Conservation (phyloP, 92 coral and sea anemone species). For the Umimayanthus kanabou region DNA sequence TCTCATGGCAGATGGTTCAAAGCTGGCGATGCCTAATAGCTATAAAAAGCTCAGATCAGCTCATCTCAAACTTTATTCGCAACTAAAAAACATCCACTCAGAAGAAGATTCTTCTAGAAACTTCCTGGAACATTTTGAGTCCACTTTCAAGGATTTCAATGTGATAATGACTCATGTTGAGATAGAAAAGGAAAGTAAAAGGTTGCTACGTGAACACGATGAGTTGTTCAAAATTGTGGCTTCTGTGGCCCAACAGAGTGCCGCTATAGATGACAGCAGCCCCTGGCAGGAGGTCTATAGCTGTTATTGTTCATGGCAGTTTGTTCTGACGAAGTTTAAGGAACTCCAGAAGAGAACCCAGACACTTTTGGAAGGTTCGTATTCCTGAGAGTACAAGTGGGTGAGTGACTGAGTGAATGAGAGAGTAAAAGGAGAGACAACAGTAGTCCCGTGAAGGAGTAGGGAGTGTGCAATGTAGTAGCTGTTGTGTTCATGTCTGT, state of each 20-base stretch:
- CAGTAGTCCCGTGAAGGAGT: no score
- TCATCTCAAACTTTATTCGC: slow-evolving; percentile 56
- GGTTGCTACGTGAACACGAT: slow-evolving; percentile 50
- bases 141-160: slow-evolving; percentile 42
- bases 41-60: slow-evolving; percentile 75
- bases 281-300: slow-evolving; percentile 80
- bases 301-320: slow-evolving; percentile 80
- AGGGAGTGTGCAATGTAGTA: no score
- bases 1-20: slow-evolving; percentile 55
- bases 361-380: slow-evolving; percentile 68
- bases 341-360: slow-evolving; percentile 78
- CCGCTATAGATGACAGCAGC: slow-evolving; percentile 14
- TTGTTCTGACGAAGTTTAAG: slow-evolving; percentile 67
- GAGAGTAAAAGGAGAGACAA: no score
- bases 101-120: slow-evolving; percentile 37
- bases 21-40: slow-evolving; percentile 61
- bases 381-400: not conserved
- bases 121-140: slow-evolving; percentile 58
- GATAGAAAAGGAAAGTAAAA: slow-evolving; percentile 39
- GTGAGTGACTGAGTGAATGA: not conserved
- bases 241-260: slow-evolving; percentile 41
- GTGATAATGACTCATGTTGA: slow-evolving; percentile 39
- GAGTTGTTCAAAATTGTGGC: slow-evolving; percentile 38
- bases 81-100: slow-evolving; percentile 40
- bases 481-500: no score